Conservation (phyloP, 2,888 invertebrate genomes). For the Diadromus collaris region DNA sequence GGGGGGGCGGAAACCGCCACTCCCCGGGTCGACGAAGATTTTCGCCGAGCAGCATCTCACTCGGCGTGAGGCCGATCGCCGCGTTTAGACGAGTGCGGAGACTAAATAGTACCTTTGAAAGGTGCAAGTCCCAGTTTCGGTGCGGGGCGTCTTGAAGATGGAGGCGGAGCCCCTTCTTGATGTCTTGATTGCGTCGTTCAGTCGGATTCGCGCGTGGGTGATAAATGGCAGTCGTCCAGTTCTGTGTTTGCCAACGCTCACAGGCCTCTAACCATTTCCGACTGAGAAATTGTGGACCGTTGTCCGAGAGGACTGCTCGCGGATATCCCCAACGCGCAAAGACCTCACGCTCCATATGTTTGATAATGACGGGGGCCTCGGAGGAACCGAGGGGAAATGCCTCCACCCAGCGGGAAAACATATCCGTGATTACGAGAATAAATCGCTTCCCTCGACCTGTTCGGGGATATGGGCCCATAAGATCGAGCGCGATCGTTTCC, state of each 20-base stretch:
- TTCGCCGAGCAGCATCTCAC: conserved; percentile 34
- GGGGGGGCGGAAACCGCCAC: conserved; percentile 28
- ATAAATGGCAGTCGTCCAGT: conserved; percentile 61
- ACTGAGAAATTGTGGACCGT: conserved; percentile 48
- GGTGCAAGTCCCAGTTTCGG: conserved; percentile 25
- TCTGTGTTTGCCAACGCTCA: conserved; percentile 46
- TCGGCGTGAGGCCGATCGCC: conserved; percentile 18
- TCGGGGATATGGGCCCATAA: too few relatives aligned
- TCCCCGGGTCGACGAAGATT: conserved; percentile 27
- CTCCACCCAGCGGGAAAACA: too few relatives aligned
- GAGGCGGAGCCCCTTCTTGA: conserved; percentile 64
- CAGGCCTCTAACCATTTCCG: conserved; percentile 39
- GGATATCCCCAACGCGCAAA: conserved; percentile 48
- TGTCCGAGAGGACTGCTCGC: conserved; percentile 38
- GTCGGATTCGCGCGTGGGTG: conserved; percentile 64
- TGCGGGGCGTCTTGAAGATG: conserved; percentile 30
- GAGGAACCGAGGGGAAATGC: too few relatives aligned
- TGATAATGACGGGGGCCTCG: conserved; percentile 11
- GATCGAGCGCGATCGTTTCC: too few relatives aligned
- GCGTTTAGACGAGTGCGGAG: conserved; percentile 32
- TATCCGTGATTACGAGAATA: too few relatives aligned
- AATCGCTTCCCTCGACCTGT: too few relatives aligned
- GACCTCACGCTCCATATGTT: conserved; percentile 45
- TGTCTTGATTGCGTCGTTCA: conserved; percentile 62
- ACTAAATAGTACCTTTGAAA: conserved; percentile 16